Evolutionary conservation across 2,888 invertebrate genomes (phyloP), one percentile per base, ranked within the genome.

Genomic region (Bimastos eiseni): DNA sequence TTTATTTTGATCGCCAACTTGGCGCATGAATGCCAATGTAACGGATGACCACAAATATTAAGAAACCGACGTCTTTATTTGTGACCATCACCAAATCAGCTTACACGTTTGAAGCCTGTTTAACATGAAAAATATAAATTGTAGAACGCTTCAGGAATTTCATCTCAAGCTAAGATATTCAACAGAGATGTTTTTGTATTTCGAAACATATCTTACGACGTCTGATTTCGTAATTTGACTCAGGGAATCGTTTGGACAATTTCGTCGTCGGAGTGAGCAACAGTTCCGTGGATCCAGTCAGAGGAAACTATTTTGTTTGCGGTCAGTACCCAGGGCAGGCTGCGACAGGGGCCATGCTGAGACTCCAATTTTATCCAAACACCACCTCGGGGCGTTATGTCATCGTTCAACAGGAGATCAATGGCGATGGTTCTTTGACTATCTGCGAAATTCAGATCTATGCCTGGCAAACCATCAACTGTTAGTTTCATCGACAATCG

Each of bases 341-440:
- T 86, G 36, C 34, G 24, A 4, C 6, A 24, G 86, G 86, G 21
- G 86, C 33, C 34, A 13, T 21, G 36, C 86, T 86, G 6, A 86
- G n/a, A 6, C 33, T 86, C 37, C 34, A 24, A 24, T 86, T 34
- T 15, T 5, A 86, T 86, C 86, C 86, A 86, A 8, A 30, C 86
- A 86, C 86, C 19, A 11, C 34, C 0, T 8, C 86, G 1, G 86
- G 86, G 5, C 36, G 37, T 1, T 86, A 24, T 24, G 86, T 86
- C 86, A 86, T 86, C 86, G 37, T 86, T 15, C 86, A 86, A 24
- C 86, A 86, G 86, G 13, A 34, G 34, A 86, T 34, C 86, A 37
- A 15, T 34, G 36, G 86, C 1, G 2, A 24, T 0, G 36, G 36
- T 24, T 1, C 5, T 0, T 6, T 86, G 86, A 34, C 86, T 24